Base-by-base conservation (phyloP, 2,888 invertebrate species). In the Phengaris arion region DNA sequence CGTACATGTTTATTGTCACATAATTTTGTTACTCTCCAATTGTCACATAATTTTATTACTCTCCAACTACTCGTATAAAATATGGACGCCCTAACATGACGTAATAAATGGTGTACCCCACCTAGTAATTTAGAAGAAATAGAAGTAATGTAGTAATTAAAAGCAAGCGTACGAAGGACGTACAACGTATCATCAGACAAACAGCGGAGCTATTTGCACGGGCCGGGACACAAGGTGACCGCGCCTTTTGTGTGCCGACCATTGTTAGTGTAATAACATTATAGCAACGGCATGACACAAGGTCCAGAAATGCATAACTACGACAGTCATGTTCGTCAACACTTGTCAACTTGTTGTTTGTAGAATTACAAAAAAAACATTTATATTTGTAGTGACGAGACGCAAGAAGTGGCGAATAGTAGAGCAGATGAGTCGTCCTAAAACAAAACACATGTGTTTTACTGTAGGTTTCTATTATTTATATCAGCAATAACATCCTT, bases 181-280 rank as follows among this genome's bases (percentile, higher is more conserved):
- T 13, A 55, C 35, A 74, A 35, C 51, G 75, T 45, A 57, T 64
- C 68, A 46, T 35, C 69, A 74, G 76, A 68, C 75, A 75, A 72
- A 76, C 69, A 74, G 75, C 70, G 70, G 48, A 59, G 70, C 57
- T 75, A 75, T 75, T 75, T 89, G 86, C 91, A 86, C 90, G 89
- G 91, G 87, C 88, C 85, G 88, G 83, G 89, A 87, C 80, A 83
- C 91, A 92, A 92, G 92, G 93, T 92, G 92, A 92, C 93, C 91
- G 90, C 83, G 79, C 76, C 77, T 78, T 80, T 79, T 80, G 80
- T 79, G 74, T 70, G 74, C 77, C 77, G 75, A 59, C 55, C 68
- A 75, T 74, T 76, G 74, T 57, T 55, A 54, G 54, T 45, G 48
- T 75, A 70, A 55, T 46, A 13, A n/a, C 22, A 46, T 54, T 69